These are phyloP conservation scores for Cosmia pyralina DNA, from an alignment of 2,888 invertebrate species.

Conservation along the genomic window DNA sequence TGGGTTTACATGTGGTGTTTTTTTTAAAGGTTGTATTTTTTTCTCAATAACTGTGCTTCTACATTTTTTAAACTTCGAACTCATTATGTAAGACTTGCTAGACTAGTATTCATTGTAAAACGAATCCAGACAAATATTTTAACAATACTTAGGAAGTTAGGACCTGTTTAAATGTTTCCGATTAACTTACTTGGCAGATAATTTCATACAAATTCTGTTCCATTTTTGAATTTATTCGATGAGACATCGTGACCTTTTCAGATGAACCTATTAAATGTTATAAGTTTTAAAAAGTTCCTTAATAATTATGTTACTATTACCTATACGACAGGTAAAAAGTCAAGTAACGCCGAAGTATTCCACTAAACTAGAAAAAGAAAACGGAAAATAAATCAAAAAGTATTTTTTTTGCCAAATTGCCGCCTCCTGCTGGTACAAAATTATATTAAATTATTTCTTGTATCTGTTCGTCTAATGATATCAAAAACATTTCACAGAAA, in stretches of 20 bases:
- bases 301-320: background rate
- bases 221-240: too few species aligned
- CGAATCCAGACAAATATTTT: background rate
- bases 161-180: too few species aligned
- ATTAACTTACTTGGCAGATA: too few species aligned
- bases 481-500: constrained; percentile 50
- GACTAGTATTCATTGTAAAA: background rate
- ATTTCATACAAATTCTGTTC: too few species aligned
- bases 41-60: background rate
- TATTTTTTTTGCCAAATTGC: constrained; percentile 38
- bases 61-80: background rate
- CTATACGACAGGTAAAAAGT: background rate
- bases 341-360: constrained; percentile 2
- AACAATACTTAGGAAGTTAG: too few species aligned
- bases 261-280: background rate
- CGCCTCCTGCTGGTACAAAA: constrained; percentile 49
- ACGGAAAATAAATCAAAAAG: constrained; percentile 3
- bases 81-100: background rate
- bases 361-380: constrained; percentile 14
- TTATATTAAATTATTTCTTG: constrained; percentile 55
- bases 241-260: too few species aligned
- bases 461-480: constrained; percentile 55
- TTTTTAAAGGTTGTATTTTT: background rate
- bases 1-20: too few species aligned
- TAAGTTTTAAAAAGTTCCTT: too few species aligned